These are phyloP conservation scores for Hypomecis punctinalis DNA, from an alignment of 2,888 invertebrate species.

Conservation along the genomic window DNA sequence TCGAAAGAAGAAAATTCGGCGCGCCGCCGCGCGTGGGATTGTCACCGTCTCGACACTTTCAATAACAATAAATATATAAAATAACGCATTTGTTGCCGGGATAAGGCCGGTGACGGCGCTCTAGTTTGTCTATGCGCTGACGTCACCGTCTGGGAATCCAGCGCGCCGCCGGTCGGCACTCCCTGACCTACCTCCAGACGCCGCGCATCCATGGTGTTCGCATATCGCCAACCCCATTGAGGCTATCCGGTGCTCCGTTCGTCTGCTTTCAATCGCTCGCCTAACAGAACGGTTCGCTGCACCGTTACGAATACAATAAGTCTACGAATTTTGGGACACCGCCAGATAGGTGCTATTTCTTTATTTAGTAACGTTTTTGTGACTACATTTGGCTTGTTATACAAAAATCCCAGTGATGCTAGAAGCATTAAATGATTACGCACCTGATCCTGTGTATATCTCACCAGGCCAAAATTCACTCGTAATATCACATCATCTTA, in stretches of 20 bases:
- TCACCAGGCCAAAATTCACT: too few relatives aligned
- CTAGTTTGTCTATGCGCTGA: constrained; percentile 81
- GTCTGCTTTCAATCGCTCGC: constrained; percentile 34
- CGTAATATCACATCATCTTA: too few relatives aligned
- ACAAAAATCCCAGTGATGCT: too few relatives aligned
- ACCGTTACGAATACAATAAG: constrained; percentile 24
- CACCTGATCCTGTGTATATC: too few relatives aligned
- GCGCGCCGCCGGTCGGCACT: constrained; percentile 64
- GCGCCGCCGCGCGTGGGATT: constrained; percentile 72
- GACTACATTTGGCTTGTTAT: neutral
- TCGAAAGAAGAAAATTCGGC: constrained; percentile 65
- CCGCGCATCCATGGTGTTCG: constrained; percentile 51
- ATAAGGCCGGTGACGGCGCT: constrained; percentile 78
- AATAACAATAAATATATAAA: constrained; percentile 82
- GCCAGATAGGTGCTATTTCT: constrained; percentile 33
- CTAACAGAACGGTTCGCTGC: constrained; percentile 26
- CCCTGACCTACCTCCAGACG: constrained; percentile 81
- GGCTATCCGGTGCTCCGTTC: constrained; percentile 17
- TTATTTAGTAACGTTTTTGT: neutral
- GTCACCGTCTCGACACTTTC: constrained; percentile 82
- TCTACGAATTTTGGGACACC: constrained; percentile 37
- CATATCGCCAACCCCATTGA: constrained; percentile 38
- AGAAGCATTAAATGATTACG: too few relatives aligned
- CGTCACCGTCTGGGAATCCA: constrained; percentile 84
- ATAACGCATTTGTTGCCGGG: constrained; percentile 77